Evolutionary conservation across 2,888 invertebrate species (phyloP).

Genomic region (Agrotis puta): DNA sequence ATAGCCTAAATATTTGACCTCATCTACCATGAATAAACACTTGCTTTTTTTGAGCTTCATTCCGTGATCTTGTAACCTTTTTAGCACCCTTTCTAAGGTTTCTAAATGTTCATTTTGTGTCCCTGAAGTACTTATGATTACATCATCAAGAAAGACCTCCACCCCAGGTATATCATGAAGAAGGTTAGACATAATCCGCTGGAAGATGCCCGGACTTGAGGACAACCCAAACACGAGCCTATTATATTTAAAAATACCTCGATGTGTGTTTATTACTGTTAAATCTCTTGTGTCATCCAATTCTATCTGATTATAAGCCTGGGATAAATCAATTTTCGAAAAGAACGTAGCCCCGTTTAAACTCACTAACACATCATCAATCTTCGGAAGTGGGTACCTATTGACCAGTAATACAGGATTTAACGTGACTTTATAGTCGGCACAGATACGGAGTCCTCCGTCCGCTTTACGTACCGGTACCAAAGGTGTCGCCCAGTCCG

Average conservation of each 20-base stretch:
- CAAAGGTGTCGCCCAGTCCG: slow-evolving; percentile 1
- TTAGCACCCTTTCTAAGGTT: slow-evolving; percentile 1
- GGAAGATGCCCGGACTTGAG: background rate
- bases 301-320: slow-evolving; percentile 10
- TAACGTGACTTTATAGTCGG: background rate
- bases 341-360: slow-evolving; percentile 1
- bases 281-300: background rate
- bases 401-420: slow-evolving; percentile 31
- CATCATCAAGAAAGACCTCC: background rate
- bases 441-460: slow-evolving; percentile 1
- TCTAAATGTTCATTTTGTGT: background rate
- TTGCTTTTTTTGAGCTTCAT: slow-evolving; percentile 11
- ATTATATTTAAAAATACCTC: slow-evolving; percentile 13
- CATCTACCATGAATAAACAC: slow-evolving; percentile 13
- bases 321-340: slow-evolving; percentile 16
- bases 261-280: slow-evolving; percentile 12
- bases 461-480: slow-evolving; percentile 6
- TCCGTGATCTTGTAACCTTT: slow-evolving; percentile 4
- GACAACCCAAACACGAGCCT: background rate
- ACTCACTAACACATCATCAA: slow-evolving; percentile 15
- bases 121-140: slow-evolving; percentile 2
- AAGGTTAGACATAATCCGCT: slow-evolving; percentile 7
- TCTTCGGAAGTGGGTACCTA: slow-evolving; percentile 19
- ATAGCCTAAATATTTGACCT: slow-evolving; percentile 7
- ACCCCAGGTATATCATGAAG: slow-evolving; percentile 3